Evolutionary conservation across 2,113 vertebrate genomes (phyloP).

Genomic region (Canis aureus): DNA sequence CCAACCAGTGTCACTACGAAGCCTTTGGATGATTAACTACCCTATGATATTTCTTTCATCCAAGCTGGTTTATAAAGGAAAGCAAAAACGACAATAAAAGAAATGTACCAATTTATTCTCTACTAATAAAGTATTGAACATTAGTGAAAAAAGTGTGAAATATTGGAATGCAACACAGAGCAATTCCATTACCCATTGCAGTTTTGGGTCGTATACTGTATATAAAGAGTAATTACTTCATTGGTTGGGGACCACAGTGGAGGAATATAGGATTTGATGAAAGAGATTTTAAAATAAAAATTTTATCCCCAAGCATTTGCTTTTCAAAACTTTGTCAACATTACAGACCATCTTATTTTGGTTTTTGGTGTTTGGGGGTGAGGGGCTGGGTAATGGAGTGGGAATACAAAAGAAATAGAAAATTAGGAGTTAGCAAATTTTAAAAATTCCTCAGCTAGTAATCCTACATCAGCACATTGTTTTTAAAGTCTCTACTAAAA

Average conservation of each 20-base stretch:
- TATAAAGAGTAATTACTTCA: conserved; percentile 82
- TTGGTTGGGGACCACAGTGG: conserved; percentile 61
- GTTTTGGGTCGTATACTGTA: conserved; percentile 71
- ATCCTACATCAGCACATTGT: not conserved
- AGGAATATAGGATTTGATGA: conserved; percentile 61
- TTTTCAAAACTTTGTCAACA: conserved; percentile 65
- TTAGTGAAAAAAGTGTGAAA: conserved; percentile 70
- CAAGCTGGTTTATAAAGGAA: conserved; percentile 78
- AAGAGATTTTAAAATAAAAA: conserved; percentile 76
- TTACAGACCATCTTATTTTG: conserved; percentile 33
- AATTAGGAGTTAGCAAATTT: conserved; percentile 7
- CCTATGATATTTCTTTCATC: conserved; percentile 75
- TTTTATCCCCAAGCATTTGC: conserved; percentile 64
- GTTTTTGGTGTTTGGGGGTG: not conserved
- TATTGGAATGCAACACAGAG: conserved; percentile 63
- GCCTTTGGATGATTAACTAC: conserved; percentile 77
- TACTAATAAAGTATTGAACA: conserved; percentile 82
- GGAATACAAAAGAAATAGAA: not conserved
- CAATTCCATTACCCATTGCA: conserved; percentile 76
- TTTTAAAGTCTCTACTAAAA: conserved; percentile 27
- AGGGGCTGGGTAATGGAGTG: not conserved
- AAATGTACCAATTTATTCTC: conserved; percentile 76
- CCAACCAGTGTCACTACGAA: conserved; percentile 43
- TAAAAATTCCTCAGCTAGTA: not conserved
- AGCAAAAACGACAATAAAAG: conserved; percentile 78